Conservation (phyloP, 2,888 invertebrate species). For the Slavum lentiscoides region DNA sequence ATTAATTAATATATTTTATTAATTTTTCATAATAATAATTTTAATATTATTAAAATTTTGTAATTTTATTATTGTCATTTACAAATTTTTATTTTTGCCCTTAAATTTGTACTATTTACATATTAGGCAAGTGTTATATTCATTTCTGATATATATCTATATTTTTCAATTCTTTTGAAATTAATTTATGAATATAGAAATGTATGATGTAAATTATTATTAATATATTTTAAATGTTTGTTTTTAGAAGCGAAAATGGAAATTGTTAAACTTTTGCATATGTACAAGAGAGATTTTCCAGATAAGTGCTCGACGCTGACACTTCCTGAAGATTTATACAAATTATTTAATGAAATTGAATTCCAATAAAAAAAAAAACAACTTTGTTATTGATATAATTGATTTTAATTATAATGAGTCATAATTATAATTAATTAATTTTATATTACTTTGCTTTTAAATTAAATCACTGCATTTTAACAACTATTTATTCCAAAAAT, state of each 20-base stretch:
- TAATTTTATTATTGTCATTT: too few relatives aligned
- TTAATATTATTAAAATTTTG: too few relatives aligned
- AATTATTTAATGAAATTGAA: conserved; percentile 27
- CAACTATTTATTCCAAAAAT: conserved; percentile 6
- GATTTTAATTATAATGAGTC: neutral
- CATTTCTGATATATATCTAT: too few relatives aligned
- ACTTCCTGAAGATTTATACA: conserved; percentile 28
- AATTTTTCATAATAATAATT: too few relatives aligned
- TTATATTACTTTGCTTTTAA: conserved; percentile 13
- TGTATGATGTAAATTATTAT: too few relatives aligned
- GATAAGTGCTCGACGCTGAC: conserved; percentile 26
- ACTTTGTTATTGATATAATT: neutral
- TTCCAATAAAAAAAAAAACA: neutral
- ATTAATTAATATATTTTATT: too few relatives aligned
- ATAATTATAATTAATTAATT: neutral
- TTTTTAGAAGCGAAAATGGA: conserved; percentile 34
- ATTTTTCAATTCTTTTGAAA: too few relatives aligned
- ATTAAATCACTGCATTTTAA: neutral
- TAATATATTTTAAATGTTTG: neutral
- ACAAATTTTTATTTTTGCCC: too few relatives aligned
- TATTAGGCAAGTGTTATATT: too few relatives aligned
- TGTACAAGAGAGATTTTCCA: conserved; percentile 47
- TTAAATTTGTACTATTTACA: too few relatives aligned
- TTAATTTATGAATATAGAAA: too few relatives aligned
- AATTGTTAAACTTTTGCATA: conserved; percentile 41